Conservation (phyloP, 2,888 invertebrate species). For the Antheraea assamensis region DNA sequence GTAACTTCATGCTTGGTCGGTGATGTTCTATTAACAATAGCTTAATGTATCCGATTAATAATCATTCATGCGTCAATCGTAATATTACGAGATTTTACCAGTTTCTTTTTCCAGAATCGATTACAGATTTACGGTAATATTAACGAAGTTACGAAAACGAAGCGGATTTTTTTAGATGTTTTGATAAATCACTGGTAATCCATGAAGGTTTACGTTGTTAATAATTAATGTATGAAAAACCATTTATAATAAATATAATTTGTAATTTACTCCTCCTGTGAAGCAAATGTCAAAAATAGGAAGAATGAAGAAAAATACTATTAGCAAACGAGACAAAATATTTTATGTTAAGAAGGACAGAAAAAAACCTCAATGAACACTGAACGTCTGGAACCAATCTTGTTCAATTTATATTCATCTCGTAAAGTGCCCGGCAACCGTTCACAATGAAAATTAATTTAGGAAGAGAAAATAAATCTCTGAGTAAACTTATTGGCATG, state of each 20-base stretch:
- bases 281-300: neutral
- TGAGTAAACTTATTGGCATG: neutral
- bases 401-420: slow-evolving; percentile 56
- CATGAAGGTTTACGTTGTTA: neutral
- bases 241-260: neutral
- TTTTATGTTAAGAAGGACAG: neutral
- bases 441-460: slow-evolving; percentile 48
- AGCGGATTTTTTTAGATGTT: neutral
- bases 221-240: neutral
- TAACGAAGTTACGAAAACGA: too few relatives aligned
- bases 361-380: neutral
- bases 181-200: neutral
- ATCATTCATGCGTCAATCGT: slow-evolving; percentile 15
- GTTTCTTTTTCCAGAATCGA: neutral
- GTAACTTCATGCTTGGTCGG: slow-evolving; percentile 47
- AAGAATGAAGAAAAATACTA: neutral
- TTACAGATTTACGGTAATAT: neutral
- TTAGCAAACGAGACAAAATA: neutral
- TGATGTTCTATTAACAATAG: slow-evolving; percentile 37
- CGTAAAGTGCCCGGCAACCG: slow-evolving; percentile 41
- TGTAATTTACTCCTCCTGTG: neutral
- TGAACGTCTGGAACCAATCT: slow-evolving; percentile 47
- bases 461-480: slow-evolving; percentile 19
- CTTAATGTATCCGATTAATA: slow-evolving; percentile 31
- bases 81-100: neutral